These are phyloP conservation scores for Drosophila koepferae DNA, from an alignment of 2,888 invertebrate genomes.

Conservation along the genomic window DNA sequence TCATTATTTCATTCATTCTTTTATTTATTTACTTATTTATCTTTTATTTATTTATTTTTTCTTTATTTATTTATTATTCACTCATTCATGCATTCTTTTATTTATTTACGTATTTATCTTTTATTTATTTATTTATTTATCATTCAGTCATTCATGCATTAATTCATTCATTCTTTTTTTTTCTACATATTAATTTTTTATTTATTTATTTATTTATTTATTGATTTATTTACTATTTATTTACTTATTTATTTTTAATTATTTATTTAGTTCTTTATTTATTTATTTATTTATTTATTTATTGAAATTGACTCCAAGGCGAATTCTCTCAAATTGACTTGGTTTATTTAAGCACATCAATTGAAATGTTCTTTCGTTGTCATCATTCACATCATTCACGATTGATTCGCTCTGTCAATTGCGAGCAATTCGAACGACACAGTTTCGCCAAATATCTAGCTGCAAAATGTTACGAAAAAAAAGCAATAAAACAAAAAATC, in stretches of 20 bases:
- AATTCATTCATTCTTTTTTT: no score
- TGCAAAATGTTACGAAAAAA: background rate
- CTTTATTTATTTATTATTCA: background rate
- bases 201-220: no score
- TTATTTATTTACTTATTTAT: no score
- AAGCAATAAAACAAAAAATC: slow-evolving; percentile 4
- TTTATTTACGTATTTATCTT: no score
- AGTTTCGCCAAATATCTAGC: slow-evolving; percentile 29
- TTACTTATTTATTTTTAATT: no score
- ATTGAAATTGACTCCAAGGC: slow-evolving; percentile 1
- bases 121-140: background rate
- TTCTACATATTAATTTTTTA: no score
- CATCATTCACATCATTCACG: slow-evolving; percentile 43
- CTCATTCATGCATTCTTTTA: background rate
- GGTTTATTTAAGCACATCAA: slow-evolving; percentile 10
- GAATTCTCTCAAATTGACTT: background rate
- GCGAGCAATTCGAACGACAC: slow-evolving; percentile 30
- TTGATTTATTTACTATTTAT: no score
- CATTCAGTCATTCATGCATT: no score
- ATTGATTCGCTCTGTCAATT: slow-evolving; percentile 46
- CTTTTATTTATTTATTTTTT: no score
- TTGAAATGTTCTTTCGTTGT: slow-evolving; percentile 9
- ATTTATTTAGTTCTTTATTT: no score
- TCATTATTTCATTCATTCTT: no score
- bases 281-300: slow-evolving; percentile 2